Evolutionary conservation across 2,797 vertebrate genomes (phyloP).

Genomic region (Parauchenoglanis punctatus): DNA sequence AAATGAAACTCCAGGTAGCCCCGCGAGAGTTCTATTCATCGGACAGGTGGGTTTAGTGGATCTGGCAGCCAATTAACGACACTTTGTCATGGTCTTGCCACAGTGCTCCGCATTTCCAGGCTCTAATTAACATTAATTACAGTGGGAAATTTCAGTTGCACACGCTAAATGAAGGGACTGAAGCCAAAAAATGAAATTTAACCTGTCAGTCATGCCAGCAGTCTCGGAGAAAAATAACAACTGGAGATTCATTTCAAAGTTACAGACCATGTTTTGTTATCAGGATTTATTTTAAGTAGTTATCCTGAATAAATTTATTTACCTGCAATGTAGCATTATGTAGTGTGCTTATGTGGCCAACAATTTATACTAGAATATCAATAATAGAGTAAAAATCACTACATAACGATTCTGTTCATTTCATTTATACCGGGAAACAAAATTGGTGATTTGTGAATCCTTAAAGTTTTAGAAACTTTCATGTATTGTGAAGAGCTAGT

Average conservation of each 20-base stretch:
- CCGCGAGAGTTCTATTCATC: constrained; percentile 57
- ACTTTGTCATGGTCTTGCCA: constrained; percentile 81
- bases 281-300: background rate
- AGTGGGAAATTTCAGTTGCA: constrained; percentile 76
- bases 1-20: constrained; percentile 50
- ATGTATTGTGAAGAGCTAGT: background rate
- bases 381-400: too few relatives aligned
- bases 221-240: constrained; percentile 35
- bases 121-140: constrained; percentile 83
- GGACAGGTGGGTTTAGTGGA: constrained; percentile 81
- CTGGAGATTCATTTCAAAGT: background rate
- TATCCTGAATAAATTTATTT: background rate
- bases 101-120: constrained; percentile 77
- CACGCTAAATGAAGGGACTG: constrained; percentile 63
- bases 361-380: background rate
- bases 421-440: background rate
- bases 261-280: background rate
- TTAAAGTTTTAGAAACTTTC: background rate
- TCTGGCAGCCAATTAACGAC: constrained; percentile 83
- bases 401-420: background rate
- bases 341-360: background rate
- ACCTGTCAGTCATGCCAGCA: constrained; percentile 61
- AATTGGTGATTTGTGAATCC: background rate
- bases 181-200: constrained; percentile 61
- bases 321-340: background rate